Evolutionary conservation across 1,140 invertebrate species (phyloP), one percentile per base, ranked within the genome.

Genomic region (Aleiodes sp.): DNA sequence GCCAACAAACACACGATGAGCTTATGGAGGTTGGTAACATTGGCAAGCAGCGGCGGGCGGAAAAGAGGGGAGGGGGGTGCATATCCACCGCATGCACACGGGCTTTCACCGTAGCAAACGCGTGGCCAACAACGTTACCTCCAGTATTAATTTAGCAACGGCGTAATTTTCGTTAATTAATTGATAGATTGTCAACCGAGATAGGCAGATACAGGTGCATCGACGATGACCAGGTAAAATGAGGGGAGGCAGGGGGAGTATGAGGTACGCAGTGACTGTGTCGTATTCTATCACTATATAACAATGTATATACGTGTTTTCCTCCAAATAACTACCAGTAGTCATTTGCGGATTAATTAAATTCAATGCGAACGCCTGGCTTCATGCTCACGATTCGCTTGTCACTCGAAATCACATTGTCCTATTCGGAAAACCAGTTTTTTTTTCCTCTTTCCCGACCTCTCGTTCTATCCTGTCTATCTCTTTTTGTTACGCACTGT

Each of bases 121-220:
- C 46, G 46, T 52, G 46, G 46, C 46, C 39, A 9, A 14, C 56
- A 33, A 33, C 31, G 26, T 29, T 29, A 59, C 56, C 19, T 28
- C 46, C 56, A 26, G 24, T 63, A 39, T 41, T 39, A 83, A 81
- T 82, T 81, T 78, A 82, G 74, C 75, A 78, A 78, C 74, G 75
- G 78, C 75, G 77, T 80, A 78, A 83, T 81, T 82, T 82, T 80
- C 80, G 78, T 82, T 82, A 83, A 83, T 82, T 82, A 83, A 83
- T 82, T 82, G 80, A 84, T 80, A 80, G 82, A 84, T 84, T 78
- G 81, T 80, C 76, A 75, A 73, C 67, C 71, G 73, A 80, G 82
- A 83, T 82, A 82, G 81, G 74, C 76, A 76, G 70, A 33, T 74
- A 77, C 75, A 72, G 73, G 19, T 10, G 9, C 26, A 26, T 24